These are phyloP conservation scores for Sternarchorhynchus goeldii DNA, from an alignment of 2,797 vertebrate genomes.

Conservation along the genomic window DNA sequence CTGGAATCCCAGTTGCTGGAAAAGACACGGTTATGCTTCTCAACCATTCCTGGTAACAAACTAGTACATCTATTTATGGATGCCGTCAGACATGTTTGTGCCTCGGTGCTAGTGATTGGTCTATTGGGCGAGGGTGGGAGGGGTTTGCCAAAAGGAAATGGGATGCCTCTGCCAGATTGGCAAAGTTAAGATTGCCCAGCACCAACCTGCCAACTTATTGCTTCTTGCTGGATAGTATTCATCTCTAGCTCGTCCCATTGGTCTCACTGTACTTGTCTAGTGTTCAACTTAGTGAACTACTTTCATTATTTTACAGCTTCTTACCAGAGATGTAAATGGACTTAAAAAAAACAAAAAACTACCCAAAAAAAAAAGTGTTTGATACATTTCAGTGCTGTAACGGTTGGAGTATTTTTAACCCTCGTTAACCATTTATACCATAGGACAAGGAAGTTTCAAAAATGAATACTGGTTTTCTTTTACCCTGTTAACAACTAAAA, in stretches of 20 bases:
- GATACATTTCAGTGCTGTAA: conserved; percentile 63
- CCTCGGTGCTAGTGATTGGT: conserved; percentile 45
- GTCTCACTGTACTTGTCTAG: conserved; percentile 34
- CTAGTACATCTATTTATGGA: conserved; percentile 32
- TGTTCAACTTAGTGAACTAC: conserved; percentile 37
- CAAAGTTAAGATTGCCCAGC: conserved; percentile 2
- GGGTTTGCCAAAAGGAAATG: conserved; percentile 20
- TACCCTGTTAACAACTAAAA: conserved; percentile 60
- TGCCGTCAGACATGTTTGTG: conserved; percentile 46
- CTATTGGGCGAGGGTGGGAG: conserved; percentile 10
- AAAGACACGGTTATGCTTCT: conserved; percentile 45
- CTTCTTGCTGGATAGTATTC: conserved; percentile 42
- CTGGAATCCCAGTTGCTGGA: not conserved
- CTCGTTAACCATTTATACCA: conserved; percentile 60
- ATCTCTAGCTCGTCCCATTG: conserved; percentile 27
- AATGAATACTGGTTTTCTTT: conserved; percentile 61
- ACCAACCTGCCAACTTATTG: conserved; percentile 17
- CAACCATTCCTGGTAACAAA: conserved; percentile 48
- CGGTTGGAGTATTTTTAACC: conserved; percentile 61
- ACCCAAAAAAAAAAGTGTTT: conserved; percentile 13
- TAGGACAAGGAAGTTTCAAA: conserved; percentile 55
- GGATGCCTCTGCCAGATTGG: conserved; percentile 1
- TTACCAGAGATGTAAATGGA: conserved; percentile 54
- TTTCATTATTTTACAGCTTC: conserved; percentile 43
- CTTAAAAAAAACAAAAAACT: conserved; percentile 1